These are phyloP conservation scores for Melieria crassipennis DNA, from an alignment of 2,888 invertebrate species.

Conservation along the genomic window DNA sequence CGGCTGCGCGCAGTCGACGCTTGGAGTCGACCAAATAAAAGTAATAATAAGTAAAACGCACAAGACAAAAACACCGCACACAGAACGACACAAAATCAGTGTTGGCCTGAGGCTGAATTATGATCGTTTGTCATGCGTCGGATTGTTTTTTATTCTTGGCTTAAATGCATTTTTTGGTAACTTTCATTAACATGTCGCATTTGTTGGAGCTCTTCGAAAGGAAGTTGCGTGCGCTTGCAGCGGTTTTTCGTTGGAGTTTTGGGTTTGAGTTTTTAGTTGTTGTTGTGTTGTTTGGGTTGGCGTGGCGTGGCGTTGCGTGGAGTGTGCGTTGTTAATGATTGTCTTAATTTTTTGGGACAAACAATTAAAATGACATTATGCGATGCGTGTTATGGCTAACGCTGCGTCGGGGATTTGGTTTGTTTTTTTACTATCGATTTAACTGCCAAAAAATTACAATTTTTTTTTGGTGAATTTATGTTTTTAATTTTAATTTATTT, in stretches of 20 bases:
- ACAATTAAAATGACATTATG: conserved; percentile 45
- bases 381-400: background rate
- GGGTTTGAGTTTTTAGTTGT: background rate
- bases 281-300: background rate
- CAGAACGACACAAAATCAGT: no score
- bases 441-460: no score
- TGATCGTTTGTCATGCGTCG: conserved; percentile 39
- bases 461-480: no score
- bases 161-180: conserved; percentile 17
- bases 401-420: background rate
- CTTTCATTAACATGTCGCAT: conserved; percentile 25
- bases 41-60: background rate
- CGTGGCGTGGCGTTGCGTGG: background rate
- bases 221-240: conserved; percentile 35
- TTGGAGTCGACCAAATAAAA: background rate
- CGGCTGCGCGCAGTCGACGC: conserved; percentile 2
- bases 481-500: no score
- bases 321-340: conserved; percentile 31
- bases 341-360: conserved; percentile 44
- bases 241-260: conserved; percentile 10
- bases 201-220: conserved; percentile 1
- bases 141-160: conserved; percentile 9
- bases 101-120: conserved; percentile 30
- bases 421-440: background rate
- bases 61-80: background rate